These are phyloP conservation scores for Hypena proboscidalis DNA, from an alignment of 2,888 invertebrate species.

Conservation along the genomic window DNA sequence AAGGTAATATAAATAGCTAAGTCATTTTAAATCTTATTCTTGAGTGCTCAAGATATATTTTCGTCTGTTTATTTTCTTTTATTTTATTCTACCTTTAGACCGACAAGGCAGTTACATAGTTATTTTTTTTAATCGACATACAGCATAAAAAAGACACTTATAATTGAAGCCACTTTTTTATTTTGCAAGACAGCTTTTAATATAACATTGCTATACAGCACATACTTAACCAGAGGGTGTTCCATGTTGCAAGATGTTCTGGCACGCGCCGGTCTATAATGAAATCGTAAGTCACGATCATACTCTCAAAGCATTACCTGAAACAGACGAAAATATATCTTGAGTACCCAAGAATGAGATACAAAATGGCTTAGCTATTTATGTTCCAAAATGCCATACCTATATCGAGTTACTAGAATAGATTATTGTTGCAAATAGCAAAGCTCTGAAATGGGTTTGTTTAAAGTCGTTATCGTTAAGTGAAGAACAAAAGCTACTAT, in stretches of 20 bases:
- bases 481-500: too few relatives aligned
- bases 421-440: constrained; percentile 40
- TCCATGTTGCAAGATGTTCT: constrained; percentile 46
- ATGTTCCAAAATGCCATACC: constrained; percentile 33
- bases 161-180: too few relatives aligned
- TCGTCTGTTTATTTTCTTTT: constrained; percentile 42
- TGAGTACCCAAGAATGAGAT: neutral
- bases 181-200: too few relatives aligned
- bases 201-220: too few relatives aligned
- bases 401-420: constrained; percentile 30
- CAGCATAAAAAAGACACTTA: too few relatives aligned
- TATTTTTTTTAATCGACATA: too few relatives aligned
- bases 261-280: constrained; percentile 64
- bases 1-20: neutral
- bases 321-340: constrained; percentile 34
- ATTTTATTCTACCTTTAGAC: too few relatives aligned
- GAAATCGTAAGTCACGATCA: constrained; percentile 74
- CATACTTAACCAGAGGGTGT: constrained; percentile 47
- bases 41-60: neutral
- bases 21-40: constrained; percentile 1
- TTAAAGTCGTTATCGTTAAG: constrained; percentile 27
- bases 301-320: constrained; percentile 46
- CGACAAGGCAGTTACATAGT: too few relatives aligned
- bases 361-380: neutral
- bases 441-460: constrained; percentile 37